These are phyloP conservation scores for Xenopus borealis DNA, from an alignment of 2,113 vertebrate species.

Conservation along the genomic window DNA sequence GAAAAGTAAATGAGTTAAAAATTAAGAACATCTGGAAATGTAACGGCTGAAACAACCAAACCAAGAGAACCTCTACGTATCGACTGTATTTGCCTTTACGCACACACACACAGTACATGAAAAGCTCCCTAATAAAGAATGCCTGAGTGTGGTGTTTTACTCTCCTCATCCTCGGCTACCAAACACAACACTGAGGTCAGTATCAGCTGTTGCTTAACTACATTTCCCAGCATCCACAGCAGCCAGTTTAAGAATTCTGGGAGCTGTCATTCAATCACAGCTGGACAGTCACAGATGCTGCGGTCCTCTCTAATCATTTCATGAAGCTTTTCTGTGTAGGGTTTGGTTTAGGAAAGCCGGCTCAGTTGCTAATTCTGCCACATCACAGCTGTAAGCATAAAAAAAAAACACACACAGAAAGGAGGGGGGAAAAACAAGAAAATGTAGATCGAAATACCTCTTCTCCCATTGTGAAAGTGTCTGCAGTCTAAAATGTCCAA, in stretches of 20 bases:
- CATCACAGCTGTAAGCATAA: conserved; percentile 20
- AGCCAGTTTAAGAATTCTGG: not conserved
- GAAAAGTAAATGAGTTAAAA: conserved; percentile 51
- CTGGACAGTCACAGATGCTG: too few species aligned
- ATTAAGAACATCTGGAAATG: conserved; percentile 34
- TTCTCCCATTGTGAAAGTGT: conserved; percentile 74
- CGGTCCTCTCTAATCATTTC: too few species aligned
- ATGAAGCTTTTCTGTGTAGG: too few species aligned
- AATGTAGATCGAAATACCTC: conserved; percentile 66
- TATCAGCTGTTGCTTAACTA: not conserved
- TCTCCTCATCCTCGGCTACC: too few species aligned
- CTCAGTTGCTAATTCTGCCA: conserved; percentile 4
- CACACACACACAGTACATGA: too few species aligned
- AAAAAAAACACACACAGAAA: conserved; percentile 1
- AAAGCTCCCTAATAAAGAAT: not conserved
- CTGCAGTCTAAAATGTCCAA: conserved; percentile 65
- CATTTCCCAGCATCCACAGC: not conserved
- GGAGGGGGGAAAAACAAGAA: not conserved
- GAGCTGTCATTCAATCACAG: not conserved
- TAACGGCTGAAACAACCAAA: conserved; percentile 43
- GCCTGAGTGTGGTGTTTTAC: too few species aligned
- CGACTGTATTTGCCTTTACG: too few species aligned
- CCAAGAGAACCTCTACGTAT: not conserved
- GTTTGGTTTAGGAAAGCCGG: too few species aligned
- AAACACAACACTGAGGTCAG: too few species aligned